Percentiles rank a stretch among this genome's conserved stretches.
Conservation (phyloP, 2,888 invertebrate genomes). For the Anarsia innoxiella region DNA sequence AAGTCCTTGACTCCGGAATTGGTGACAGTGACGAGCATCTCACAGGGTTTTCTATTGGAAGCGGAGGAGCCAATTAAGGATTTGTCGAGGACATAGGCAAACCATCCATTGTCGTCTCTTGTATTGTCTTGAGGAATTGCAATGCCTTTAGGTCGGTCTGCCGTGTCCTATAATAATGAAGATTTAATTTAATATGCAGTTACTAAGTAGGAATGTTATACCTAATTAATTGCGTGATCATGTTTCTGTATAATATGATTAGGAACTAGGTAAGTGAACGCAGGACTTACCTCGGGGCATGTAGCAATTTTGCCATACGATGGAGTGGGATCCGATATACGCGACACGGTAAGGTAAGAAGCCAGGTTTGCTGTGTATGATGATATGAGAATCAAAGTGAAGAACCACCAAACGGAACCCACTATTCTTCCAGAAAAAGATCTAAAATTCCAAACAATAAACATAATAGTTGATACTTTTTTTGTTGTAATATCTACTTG, state of each 20-base stretch:
- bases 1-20: slow-evolving; percentile 82
- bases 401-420: slow-evolving; percentile 99
- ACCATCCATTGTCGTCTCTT: slow-evolving; percentile 40
- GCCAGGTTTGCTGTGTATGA: slow-evolving; percentile 98
- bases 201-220: no score
- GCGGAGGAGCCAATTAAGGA: slow-evolving; percentile 15
- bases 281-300: slow-evolving; percentile 46
- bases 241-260: no score
- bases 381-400: slow-evolving; percentile 95
- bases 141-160: slow-evolving; percentile 20
- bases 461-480: slow-evolving; percentile 4
- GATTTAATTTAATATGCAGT: no score
- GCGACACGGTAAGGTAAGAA: slow-evolving; percentile 94
- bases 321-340: slow-evolving; percentile 93
- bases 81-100: slow-evolving; percentile 31
- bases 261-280: not conserved
- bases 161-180: slow-evolving; percentile 31
- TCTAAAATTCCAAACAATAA: no score
- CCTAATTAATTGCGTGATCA: no score
- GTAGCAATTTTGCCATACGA: slow-evolving; percentile 42
- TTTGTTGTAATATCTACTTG: not conserved
- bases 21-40: slow-evolving; percentile 94
- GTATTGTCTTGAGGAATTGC: slow-evolving; percentile 21
- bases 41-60: slow-evolving; percentile 74
- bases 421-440: slow-evolving; percentile 94